Evolutionary conservation across 2,888 invertebrate species (phyloP).

Genomic region (Cryptosula pallasiana): DNA sequence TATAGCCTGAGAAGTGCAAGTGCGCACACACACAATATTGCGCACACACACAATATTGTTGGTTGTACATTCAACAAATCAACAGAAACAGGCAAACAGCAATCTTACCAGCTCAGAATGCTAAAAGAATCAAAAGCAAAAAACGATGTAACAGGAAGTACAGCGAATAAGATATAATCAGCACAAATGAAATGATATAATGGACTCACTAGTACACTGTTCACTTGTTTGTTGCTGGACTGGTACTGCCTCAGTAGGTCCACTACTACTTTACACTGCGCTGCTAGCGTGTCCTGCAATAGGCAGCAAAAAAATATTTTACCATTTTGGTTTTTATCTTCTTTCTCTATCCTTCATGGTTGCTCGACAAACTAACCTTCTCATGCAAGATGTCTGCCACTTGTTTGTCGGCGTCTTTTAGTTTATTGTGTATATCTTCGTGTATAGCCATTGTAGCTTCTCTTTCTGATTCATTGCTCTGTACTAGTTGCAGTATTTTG

Average conservation of each 20-base stretch:
- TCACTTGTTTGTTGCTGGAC: neutral
- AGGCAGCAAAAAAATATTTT: no score
- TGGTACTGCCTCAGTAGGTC: conserved; percentile 8
- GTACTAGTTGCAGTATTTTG: conserved; percentile 80
- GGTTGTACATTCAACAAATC: no score
- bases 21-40: no score
- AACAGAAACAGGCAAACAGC: no score
- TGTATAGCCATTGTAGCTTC: conserved; percentile 24
- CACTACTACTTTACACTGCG: conserved; percentile 9
- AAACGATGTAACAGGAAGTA: no score
- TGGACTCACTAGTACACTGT: neutral
- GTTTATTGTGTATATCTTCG: conserved; percentile 12
- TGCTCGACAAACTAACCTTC: no score
- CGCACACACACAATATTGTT: no score
- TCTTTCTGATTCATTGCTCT: conserved; percentile 30
- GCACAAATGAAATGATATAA: neutral
- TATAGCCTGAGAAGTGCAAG: no score
- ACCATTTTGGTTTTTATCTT: no score
- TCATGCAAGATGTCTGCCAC: neutral
- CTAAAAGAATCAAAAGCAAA: neutral
- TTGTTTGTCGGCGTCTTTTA: conserved; percentile 6
- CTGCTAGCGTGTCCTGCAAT: conserved; percentile 9
- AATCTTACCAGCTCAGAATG: neutral
- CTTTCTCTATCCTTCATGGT: neutral
- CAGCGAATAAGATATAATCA: no score